phyloP scores from a whole-genome alignment of 2,797 vertebrate species.

The Rhinophrynus dorsalis region DNA sequence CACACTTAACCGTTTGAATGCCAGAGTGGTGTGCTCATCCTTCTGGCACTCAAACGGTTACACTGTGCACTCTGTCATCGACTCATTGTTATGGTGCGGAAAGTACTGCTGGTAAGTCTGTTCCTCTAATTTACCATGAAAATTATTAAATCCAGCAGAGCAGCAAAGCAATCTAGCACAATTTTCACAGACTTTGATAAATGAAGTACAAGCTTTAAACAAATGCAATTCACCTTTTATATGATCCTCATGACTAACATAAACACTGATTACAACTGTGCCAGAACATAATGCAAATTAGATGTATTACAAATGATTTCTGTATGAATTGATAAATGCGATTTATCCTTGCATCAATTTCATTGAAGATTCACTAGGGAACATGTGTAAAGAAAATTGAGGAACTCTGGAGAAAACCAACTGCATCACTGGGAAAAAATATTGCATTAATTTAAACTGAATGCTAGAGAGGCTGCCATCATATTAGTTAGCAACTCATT shows the following conservation, averaged over 20 bases:
- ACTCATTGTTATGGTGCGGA: constrained; percentile 7
- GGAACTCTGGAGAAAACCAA: too few relatives aligned
- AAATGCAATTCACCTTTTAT: constrained; percentile 46
- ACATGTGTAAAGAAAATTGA: too few relatives aligned
- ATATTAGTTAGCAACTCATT: too few relatives aligned
- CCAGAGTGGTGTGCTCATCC: too few relatives aligned
- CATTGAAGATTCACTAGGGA: not conserved
- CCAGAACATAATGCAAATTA: constrained; percentile 29
- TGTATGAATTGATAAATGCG: constrained; percentile 26
- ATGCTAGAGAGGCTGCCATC: too few relatives aligned
- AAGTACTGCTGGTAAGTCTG: constrained; percentile 19
- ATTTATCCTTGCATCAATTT: constrained; percentile 21
- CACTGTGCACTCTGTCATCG: constrained; percentile 14
- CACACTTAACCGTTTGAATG: too few relatives aligned
- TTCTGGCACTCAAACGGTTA: too few relatives aligned
- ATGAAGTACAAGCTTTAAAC: constrained; percentile 43
- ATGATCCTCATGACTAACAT: constrained; percentile 35
- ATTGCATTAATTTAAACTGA: too few relatives aligned
- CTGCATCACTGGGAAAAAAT: too few relatives aligned
- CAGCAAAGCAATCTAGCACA: constrained; percentile 42
- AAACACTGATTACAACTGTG: constrained; percentile 36
- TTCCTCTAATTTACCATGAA: constrained; percentile 44
- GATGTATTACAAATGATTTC: constrained; percentile 32
- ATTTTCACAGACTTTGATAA: constrained; percentile 45
- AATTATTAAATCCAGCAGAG: constrained; percentile 40